Percentiles rank a stretch among this genome's conserved stretches.
These are phyloP conservation scores for Diogma glabrata DNA, from an alignment of 2,888 invertebrate species.

Conservation along the genomic window DNA sequence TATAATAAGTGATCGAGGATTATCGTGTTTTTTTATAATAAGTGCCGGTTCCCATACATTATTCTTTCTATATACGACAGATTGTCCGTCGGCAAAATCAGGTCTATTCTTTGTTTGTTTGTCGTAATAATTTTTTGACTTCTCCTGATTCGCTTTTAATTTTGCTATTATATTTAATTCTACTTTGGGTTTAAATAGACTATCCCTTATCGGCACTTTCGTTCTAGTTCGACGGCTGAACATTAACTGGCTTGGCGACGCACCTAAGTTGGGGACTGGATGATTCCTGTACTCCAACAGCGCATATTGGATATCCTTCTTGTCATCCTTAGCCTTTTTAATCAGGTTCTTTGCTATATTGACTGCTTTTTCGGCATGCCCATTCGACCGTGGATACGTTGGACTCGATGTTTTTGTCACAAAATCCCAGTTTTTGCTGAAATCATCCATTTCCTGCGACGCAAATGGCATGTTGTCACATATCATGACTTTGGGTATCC, in stretches of 20 bases:
- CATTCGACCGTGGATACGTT: constrained; percentile 15
- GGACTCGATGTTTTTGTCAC: constrained; percentile 15
- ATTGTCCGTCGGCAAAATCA: no score
- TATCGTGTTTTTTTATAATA: no score
- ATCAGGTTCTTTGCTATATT: constrained; percentile 17
- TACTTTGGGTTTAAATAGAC: no score
- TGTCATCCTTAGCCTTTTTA: background rate
- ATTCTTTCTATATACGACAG: no score
- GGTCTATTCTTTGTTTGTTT: no score
- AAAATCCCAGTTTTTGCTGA: constrained; percentile 12
- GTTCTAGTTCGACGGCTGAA: background rate
- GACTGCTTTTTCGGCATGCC: constrained; percentile 16
- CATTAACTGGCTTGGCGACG: background rate
- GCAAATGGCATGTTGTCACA: no score
- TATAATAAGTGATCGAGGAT: no score
- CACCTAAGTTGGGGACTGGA: background rate
- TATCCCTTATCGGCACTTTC: background rate
- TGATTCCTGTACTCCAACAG: background rate
- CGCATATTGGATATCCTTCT: background rate
- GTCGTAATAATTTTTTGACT: no score
- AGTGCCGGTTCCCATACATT: no score
- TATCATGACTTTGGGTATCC: background rate
- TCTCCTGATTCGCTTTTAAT: no score
- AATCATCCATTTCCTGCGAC: constrained; percentile 14
- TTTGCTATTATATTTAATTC: no score